phyloP scores from a whole-genome alignment of 2,888 invertebrate species.

The Caenorhabditis sp. region DNA sequence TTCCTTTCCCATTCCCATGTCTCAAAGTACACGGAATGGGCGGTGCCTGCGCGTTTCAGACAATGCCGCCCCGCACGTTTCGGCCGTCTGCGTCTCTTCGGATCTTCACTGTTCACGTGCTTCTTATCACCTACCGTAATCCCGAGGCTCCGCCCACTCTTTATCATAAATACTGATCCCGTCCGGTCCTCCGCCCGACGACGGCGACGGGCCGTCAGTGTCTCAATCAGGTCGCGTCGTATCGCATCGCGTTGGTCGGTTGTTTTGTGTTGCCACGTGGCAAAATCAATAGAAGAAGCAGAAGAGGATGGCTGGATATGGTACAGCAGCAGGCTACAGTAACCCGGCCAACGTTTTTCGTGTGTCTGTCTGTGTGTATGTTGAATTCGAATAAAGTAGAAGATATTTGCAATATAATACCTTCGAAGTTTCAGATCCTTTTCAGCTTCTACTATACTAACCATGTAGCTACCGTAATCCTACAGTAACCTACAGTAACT shows the following conservation, averaged over 20 bases:
- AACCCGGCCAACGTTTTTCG: neutral
- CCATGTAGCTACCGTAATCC: no score
- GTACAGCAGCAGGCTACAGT: neutral
- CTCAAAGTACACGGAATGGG: neutral
- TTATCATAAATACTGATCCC: conserved; percentile 1
- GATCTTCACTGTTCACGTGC: neutral
- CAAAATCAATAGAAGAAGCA: no score
- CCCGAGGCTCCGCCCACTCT: neutral
- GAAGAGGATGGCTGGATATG: no score
- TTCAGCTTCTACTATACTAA: neutral
- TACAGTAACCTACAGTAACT: neutral
- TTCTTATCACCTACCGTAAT: neutral
- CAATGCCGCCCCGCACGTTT: neutral
- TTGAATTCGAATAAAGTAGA: conserved; percentile 1
- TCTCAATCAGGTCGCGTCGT: neutral
- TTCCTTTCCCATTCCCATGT: neutral
- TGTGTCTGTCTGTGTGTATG: neutral
- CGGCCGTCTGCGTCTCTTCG: neutral
- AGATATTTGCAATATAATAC: neutral
- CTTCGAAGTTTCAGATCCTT: neutral
- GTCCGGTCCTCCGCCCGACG: neutral
- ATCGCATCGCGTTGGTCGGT: neutral
- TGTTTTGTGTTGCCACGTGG: no score
- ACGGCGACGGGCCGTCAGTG: neutral
- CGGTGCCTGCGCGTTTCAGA: neutral